These are phyloP conservation scores for Telmatochromis brachygnathus DNA, from an alignment of 2,113 vertebrate species.

Conservation along the genomic window DNA sequence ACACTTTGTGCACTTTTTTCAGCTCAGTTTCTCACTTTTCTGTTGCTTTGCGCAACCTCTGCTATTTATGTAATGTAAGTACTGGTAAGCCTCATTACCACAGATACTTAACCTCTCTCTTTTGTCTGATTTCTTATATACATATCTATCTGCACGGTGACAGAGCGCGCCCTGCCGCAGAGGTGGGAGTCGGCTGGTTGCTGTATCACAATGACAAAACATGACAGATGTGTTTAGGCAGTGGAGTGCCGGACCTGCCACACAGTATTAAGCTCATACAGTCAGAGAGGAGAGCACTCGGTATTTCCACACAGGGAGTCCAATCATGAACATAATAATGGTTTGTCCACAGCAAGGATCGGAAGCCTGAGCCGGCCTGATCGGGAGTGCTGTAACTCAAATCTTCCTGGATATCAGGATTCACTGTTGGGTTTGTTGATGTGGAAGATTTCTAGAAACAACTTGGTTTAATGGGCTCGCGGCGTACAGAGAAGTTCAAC, in stretches of 20 bases:
- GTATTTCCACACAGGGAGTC: conserved; percentile 70
- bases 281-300: conserved; percentile 65
- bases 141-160: neutral
- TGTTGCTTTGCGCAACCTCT: neutral
- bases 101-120: neutral
- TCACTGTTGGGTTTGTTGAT: neutral
- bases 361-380: conserved; percentile 15
- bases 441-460: neutral
- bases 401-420: neutral
- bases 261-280: conserved; percentile 81
- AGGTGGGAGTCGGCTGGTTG: conserved; percentile 61
- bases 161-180: conserved; percentile 13
- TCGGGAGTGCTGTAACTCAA: conserved; percentile 5
- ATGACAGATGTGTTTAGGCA: conserved; percentile 88
- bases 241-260: conserved; percentile 77
- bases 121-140: neutral
- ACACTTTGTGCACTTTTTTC: neutral
- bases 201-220: conserved; percentile 68
- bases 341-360: conserved; percentile 62
- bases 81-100: neutral
- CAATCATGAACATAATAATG: conserved; percentile 81
- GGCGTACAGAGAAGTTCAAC: neutral
- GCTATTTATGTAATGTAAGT: neutral
- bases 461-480: neutral
- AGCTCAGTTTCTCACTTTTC: neutral